These are phyloP conservation scores for Crepidodera aurea DNA, from an alignment of 2,888 invertebrate species.

Conservation along the genomic window DNA sequence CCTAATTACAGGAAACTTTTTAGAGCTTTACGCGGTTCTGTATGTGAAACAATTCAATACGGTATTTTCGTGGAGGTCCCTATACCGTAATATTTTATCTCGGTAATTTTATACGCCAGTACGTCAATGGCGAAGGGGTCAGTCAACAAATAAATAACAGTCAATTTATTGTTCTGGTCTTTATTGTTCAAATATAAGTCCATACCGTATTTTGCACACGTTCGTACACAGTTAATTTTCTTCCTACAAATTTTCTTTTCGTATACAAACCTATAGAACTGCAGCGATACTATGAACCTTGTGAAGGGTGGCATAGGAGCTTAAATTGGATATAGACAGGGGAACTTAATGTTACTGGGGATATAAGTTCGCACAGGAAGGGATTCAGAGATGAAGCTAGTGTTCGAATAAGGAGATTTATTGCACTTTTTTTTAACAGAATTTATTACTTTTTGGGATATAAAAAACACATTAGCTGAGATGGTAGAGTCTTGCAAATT, in stretches of 20 bases:
- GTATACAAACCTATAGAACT: slow-evolving; percentile 21
- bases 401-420: slow-evolving; percentile 26
- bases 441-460: slow-evolving; percentile 19
- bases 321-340: slow-evolving; percentile 25
- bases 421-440: slow-evolving; percentile 6
- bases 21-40: too few relatives aligned
- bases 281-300: neutral
- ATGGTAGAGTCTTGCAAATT: slow-evolving; percentile 2
- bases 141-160: slow-evolving; percentile 46
- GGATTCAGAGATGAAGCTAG: slow-evolving; percentile 26
- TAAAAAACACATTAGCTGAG: slow-evolving; percentile 15
- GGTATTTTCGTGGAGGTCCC: too few relatives aligned
- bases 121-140: slow-evolving; percentile 15
- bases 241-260: slow-evolving; percentile 42
- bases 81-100: too few relatives aligned
- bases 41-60: too few relatives aligned
- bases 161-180: slow-evolving; percentile 45
- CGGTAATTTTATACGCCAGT: neutral
- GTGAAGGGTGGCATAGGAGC: slow-evolving; percentile 17
- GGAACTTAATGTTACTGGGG: slow-evolving; percentile 26
- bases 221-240: slow-evolving; percentile 53
- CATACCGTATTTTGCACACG: slow-evolving; percentile 48
- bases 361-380: slow-evolving; percentile 26
- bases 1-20: too few relatives aligned
- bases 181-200: slow-evolving; percentile 47